A percentile compares a stretch with the other conserved stretches of the same genome.
phyloP scores from a whole-genome alignment of 2,797 vertebrate species.

The Brachymystax lenok region DNA sequence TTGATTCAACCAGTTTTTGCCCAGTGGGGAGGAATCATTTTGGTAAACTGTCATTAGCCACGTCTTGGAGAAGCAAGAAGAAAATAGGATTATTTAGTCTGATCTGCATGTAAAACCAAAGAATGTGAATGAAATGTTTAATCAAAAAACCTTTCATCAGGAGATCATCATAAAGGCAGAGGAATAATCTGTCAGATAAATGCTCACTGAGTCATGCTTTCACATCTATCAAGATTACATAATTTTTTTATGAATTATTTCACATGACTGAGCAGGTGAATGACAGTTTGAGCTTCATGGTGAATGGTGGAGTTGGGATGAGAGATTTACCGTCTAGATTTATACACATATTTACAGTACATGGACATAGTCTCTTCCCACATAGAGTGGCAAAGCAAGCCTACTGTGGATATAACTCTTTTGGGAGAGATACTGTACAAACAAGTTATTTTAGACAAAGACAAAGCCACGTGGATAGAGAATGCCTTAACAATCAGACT shows the following conservation, averaged over 20 bases:
- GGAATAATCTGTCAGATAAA: slow-evolving; percentile 5
- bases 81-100: neutral
- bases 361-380: neutral
- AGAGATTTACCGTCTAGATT: neutral
- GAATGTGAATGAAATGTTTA: neutral
- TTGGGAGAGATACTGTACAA: neutral
- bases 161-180: neutral
- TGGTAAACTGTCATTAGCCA: slow-evolving; percentile 1
- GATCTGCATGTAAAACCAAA: neutral
- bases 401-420: neutral
- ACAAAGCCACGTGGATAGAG: neutral
- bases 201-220: slow-evolving; percentile 1
- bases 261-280: slow-evolving; percentile 3
- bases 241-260: neutral
- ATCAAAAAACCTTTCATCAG: neutral
- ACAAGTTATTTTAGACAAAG: neutral
- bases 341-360: neutral
- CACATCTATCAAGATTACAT: neutral
- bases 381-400: neutral
- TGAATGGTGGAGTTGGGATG: neutral
- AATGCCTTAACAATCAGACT: slow-evolving; percentile 28
- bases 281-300: neutral
- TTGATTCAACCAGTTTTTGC: too few species aligned
- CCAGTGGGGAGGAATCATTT: slow-evolving; percentile 2
- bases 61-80: neutral